These are phyloP conservation scores for Acheta domesticus DNA, from an alignment of 2,888 invertebrate species.

Conservation along the genomic window DNA sequence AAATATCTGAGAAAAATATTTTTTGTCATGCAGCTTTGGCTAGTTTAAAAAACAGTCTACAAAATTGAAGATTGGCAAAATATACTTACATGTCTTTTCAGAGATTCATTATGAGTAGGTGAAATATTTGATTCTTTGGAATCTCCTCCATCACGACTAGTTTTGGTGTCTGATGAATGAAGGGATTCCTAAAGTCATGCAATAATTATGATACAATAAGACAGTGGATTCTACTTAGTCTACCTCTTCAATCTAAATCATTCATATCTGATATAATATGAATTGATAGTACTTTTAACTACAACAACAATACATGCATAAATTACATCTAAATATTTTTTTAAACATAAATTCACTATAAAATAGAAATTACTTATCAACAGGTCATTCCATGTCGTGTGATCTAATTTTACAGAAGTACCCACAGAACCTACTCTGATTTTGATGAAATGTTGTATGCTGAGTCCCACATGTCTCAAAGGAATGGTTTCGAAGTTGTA, in stretches of 20 bases:
- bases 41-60: not conserved
- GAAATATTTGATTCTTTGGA: slow-evolving; percentile 24
- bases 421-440: too few relatives aligned
- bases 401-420: too few relatives aligned
- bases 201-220: not conserved
- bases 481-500: too few relatives aligned
- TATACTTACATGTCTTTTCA: slow-evolving; percentile 37
- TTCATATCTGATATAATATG: slow-evolving; percentile 21
- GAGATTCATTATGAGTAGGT: slow-evolving; percentile 34
- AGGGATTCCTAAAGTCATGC: slow-evolving; percentile 34
- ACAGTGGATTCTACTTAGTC: too few relatives aligned
- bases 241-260: too few relatives aligned
- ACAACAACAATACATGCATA: slow-evolving; percentile 19
- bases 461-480: too few relatives aligned
- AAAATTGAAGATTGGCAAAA: not conserved
- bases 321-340: not conserved
- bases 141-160: slow-evolving; percentile 32
- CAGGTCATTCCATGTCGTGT: too few relatives aligned
- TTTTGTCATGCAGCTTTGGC: not conserved
- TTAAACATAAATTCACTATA: not conserved
- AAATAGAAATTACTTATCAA: too few relatives aligned
- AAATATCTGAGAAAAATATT: not conserved
- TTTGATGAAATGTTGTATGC: too few relatives aligned
- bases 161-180: slow-evolving; percentile 32
- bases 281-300: not conserved